Conservation (phyloP, 2,888 invertebrate species). For the Synergus japonicus region DNA sequence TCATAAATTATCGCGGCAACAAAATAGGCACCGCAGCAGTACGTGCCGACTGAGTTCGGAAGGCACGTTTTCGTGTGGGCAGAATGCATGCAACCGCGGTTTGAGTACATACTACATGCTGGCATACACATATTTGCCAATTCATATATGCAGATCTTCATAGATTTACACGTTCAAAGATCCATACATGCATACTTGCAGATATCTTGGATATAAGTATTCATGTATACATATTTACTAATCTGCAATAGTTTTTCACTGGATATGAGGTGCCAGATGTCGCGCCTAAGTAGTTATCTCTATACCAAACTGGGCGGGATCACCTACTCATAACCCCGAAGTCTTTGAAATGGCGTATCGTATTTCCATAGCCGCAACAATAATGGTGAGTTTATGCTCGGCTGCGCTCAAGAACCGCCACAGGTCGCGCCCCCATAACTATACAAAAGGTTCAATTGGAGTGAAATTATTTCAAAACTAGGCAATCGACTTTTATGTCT, state of each 20-base stretch:
- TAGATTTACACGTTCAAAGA: not conserved
- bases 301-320: slow-evolving; percentile 50
- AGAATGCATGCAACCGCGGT: slow-evolving; percentile 6
- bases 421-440: not conserved
- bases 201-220: no score
- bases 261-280: slow-evolving; percentile 67
- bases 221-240: no score
- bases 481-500: slow-evolving; percentile 7
- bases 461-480: slow-evolving; percentile 4
- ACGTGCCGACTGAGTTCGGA: not conserved
- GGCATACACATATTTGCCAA: not conserved
- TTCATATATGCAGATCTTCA: not conserved
- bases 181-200: no score
- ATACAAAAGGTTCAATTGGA: not conserved
- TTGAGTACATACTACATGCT: not conserved
- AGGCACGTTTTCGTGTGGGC: slow-evolving; percentile 19
- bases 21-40: slow-evolving; percentile 9
- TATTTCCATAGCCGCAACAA: slow-evolving; percentile 62
- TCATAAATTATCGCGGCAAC: slow-evolving; percentile 38
- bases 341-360: slow-evolving; percentile 60
- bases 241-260: no score
- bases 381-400: slow-evolving; percentile 56
- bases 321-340: slow-evolving; percentile 45
- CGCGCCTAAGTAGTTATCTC: slow-evolving; percentile 64
- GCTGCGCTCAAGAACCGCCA: slow-evolving; percentile 40